Conservation (phyloP, 2,888 invertebrate genomes). For the Xanthia icteritia region DNA sequence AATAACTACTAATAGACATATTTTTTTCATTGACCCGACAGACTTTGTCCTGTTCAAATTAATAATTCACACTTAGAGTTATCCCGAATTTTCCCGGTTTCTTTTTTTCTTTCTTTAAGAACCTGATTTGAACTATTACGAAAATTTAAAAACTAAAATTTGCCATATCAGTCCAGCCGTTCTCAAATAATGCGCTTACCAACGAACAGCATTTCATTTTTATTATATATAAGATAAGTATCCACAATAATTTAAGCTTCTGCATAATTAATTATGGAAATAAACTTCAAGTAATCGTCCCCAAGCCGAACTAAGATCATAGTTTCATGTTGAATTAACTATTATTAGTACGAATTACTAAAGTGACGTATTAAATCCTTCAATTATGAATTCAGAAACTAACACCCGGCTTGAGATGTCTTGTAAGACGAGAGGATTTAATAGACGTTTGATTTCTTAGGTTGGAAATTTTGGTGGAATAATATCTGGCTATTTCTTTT, state of each 20-base stretch:
- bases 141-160: too few relatives aligned
- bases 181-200: too few relatives aligned
- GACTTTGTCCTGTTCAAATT: too few relatives aligned
- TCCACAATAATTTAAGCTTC: too few relatives aligned
- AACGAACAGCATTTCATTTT: too few relatives aligned
- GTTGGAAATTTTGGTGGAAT: neutral
- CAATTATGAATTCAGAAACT: conserved; percentile 57
- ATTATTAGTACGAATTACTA: conserved; percentile 23
- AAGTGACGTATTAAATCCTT: conserved; percentile 49
- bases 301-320: conserved; percentile 8
- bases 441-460: conserved; percentile 22
- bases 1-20: neutral
- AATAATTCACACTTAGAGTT: too few relatives aligned
- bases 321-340: conserved; percentile 25
- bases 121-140: too few relatives aligned
- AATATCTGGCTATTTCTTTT: neutral
- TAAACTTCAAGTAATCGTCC: neutral
- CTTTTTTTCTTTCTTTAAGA: too few relatives aligned
- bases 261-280: neutral
- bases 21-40: too few relatives aligned
- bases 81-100: too few relatives aligned
- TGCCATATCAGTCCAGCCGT: too few relatives aligned
- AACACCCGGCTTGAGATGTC: conserved; percentile 49
- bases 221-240: too few relatives aligned
- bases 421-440: conserved; percentile 42